These are phyloP conservation scores for Lamprologus tigripictilis DNA, from an alignment of 2,113 vertebrate genomes.

Conservation along the genomic window DNA sequence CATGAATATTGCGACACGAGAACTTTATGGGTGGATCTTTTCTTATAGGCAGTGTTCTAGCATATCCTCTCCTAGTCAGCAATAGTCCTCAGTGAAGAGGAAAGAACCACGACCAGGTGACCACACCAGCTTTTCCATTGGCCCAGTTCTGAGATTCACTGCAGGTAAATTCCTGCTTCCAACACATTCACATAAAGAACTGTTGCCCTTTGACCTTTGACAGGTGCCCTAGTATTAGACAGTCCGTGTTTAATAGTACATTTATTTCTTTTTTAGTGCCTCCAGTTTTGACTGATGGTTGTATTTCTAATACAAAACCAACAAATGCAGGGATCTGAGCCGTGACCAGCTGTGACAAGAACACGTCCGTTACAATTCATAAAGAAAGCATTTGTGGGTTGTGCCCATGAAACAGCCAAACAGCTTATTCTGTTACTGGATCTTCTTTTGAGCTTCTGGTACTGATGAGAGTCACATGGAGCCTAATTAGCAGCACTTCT, in stretches of 20 bases:
- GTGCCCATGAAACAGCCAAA: background rate
- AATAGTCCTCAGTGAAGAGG: background rate
- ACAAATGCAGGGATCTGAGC: background rate
- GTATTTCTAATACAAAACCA: background rate
- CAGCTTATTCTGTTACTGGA: rapidly evolving
- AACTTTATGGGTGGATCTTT: background rate
- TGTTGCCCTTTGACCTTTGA: rapidly evolving
- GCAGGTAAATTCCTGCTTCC: background rate
- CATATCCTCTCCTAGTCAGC: background rate
- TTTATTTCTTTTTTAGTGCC: background rate
- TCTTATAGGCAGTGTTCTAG: background rate
- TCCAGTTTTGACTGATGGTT: background rate
- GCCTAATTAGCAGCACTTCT: background rate
- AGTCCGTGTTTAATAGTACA: background rate
- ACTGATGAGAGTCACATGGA: background rate
- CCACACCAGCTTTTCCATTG: background rate
- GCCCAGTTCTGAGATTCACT: background rate
- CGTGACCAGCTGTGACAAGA: background rate
- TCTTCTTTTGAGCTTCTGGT: background rate
- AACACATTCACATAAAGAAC: background rate
- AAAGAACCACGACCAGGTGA: background rate
- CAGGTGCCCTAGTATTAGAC: background rate
- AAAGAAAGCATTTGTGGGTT: background rate
- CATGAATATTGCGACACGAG: background rate
- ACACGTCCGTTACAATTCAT: background rate